Percentiles rank a stretch among this genome's conserved stretches.
Evolutionary conservation across 2,113 vertebrate species (phyloP).

Genomic region (Pachycephala philippinensis): DNA sequence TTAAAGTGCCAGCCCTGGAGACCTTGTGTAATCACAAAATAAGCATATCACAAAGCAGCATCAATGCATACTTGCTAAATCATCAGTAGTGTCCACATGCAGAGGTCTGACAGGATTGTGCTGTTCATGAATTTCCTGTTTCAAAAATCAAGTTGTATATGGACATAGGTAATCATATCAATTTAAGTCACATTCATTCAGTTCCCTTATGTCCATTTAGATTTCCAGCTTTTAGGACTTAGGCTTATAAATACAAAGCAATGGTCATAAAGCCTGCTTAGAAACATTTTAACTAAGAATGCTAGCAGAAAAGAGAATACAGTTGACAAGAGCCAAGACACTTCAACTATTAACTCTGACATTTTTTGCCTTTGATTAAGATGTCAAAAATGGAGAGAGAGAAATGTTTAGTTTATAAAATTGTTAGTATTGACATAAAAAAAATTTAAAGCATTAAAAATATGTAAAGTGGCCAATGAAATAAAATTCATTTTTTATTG

Average conservation of each 20-base stretch:
- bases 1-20: not conserved
- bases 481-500: constrained; percentile 9
- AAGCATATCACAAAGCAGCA: not conserved
- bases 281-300: not conserved
- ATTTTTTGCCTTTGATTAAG: not conserved
- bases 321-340: not conserved
- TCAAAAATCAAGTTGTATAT: not conserved
- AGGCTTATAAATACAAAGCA: not conserved
- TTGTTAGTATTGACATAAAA: not conserved
- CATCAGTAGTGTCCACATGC: not conserved
- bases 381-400: not conserved
- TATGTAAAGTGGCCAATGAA: not conserved
- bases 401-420: not conserved
- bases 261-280: not conserved
- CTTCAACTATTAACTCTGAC: not conserved
- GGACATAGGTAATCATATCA: not conserved
- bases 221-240: not conserved
- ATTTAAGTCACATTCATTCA: not conserved
- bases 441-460: not conserved
- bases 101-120: not conserved
- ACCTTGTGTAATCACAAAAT: not conserved
- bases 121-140: not conserved
- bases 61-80: not conserved
- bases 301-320: not conserved
- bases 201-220: not conserved